These are phyloP conservation scores for Tetramorium simillimum DNA, from an alignment of 1,140 invertebrate genomes.

Conservation along the genomic window DNA sequence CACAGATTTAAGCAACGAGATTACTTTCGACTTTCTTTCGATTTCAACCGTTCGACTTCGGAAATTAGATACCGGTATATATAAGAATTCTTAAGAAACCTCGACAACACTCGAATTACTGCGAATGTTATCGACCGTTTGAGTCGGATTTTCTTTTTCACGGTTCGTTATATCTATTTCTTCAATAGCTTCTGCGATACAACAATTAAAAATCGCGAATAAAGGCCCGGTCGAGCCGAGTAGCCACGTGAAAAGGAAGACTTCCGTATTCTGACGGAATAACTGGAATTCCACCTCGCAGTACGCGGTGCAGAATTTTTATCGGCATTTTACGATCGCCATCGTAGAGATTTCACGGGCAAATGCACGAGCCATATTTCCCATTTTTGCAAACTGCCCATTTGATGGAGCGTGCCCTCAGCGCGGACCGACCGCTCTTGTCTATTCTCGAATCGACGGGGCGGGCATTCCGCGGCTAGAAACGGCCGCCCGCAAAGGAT, in stretches of 20 bases:
- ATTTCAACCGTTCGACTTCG: neutral
- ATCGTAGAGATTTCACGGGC: slow-evolving; percentile 42
- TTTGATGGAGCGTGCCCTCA: slow-evolving; percentile 29
- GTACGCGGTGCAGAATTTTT: slow-evolving; percentile 7
- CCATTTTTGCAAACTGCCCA: slow-evolving; percentile 13
- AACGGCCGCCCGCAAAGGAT: slow-evolving; percentile 56
- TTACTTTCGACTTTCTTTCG: neutral
- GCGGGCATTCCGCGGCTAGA: slow-evolving; percentile 60
- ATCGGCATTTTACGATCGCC: slow-evolving; percentile 34
- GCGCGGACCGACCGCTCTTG: slow-evolving; percentile 64
- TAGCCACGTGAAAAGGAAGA: neutral
- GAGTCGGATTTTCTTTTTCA: neutral
- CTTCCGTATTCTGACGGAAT: slow-evolving; percentile 15
- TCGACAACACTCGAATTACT: neutral
- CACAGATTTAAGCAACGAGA: neutral
- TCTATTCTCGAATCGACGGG: slow-evolving; percentile 78
- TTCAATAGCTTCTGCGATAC: neutral
- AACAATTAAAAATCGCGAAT: slow-evolving; percentile 7
- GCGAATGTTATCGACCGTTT: neutral
- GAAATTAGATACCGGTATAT: neutral
- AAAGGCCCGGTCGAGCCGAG: neutral
- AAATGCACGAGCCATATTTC: slow-evolving; percentile 36
- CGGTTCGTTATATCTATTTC: neutral
- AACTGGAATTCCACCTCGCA: slow-evolving; percentile 26
- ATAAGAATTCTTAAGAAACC: neutral